These are phyloP conservation scores for Heliconius aoede DNA, from an alignment of 2,888 invertebrate species.

Conservation along the genomic window DNA sequence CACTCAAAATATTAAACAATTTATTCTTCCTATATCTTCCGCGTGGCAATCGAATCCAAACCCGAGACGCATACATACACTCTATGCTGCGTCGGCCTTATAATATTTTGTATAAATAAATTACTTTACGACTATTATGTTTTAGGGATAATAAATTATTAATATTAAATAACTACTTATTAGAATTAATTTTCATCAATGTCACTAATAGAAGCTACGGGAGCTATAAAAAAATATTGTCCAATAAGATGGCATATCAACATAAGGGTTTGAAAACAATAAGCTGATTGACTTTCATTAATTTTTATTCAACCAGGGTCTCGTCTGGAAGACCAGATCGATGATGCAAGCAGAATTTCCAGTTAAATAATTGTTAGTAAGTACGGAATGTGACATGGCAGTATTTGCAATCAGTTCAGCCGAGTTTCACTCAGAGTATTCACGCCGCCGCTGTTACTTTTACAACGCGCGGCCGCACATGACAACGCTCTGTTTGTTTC, in stretches of 20 bases:
- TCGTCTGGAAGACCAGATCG: not conserved
- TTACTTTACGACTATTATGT: not conserved
- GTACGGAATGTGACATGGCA: constrained; percentile 71
- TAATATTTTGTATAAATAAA: not conserved
- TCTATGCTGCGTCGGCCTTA: too few relatives aligned
- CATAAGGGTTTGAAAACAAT: not conserved
- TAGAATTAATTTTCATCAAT: too few relatives aligned
- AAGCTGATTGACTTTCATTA: not conserved
- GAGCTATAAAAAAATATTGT: not conserved
- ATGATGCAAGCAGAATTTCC: constrained; percentile 39
- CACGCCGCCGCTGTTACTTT: constrained; percentile 82
- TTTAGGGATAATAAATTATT: not conserved
- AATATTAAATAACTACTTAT: not conserved
- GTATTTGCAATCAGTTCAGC: constrained; percentile 75
- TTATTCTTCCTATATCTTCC: too few relatives aligned
- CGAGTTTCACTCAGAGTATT: constrained; percentile 83
- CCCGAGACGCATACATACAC: too few relatives aligned
- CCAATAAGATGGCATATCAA: not conserved
- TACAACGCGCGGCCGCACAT: constrained; percentile 82
- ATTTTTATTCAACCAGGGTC: not conserved
- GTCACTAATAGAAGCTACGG: too few relatives aligned
- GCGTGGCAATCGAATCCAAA: too few relatives aligned
- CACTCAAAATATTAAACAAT: too few relatives aligned
- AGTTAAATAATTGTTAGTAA: constrained; percentile 42
- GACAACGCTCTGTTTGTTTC: constrained; percentile 83